Percentiles rank a stretch among this genome's conserved stretches.
These are phyloP conservation scores for Sebastes steindachneri DNA, from an alignment of 2,797 vertebrate genomes.

Conservation along the genomic window DNA sequence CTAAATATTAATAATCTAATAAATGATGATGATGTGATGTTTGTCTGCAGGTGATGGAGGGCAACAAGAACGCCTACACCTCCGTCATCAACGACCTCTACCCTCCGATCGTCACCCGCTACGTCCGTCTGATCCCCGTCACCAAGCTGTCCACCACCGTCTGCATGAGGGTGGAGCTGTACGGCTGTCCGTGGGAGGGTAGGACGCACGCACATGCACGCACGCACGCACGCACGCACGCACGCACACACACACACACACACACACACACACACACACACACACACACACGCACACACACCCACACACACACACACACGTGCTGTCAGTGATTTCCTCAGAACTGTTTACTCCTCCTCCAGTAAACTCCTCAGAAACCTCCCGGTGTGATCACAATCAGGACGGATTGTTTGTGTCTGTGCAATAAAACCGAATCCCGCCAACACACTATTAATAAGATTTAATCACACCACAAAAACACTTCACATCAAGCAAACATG, in stretches of 20 bases:
- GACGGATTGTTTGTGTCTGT: background rate
- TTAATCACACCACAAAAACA: background rate
- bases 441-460: background rate
- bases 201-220: constrained; percentile 19
- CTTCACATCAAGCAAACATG: too few relatives aligned
- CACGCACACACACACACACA: background rate
- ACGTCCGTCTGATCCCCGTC: constrained; percentile 88
- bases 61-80: constrained; percentile 86
- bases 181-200: constrained; percentile 92
- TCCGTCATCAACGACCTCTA: constrained; percentile 89
- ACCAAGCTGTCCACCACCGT: constrained; percentile 85
- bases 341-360: constrained; percentile 13
- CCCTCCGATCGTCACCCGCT: constrained; percentile 88
- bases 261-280: too few relatives aligned
- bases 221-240: background rate
- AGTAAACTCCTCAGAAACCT: background rate
- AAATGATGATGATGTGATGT: background rate
- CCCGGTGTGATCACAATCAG: background rate
- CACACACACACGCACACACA: background rate
- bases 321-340: background rate
- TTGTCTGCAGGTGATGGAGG: constrained; percentile 85
- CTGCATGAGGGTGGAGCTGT: constrained; percentile 93
- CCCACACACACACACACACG: too few relatives aligned
- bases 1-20: too few relatives aligned
- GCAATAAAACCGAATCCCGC: background rate